phyloP scores from a whole-genome alignment of 2,113 vertebrate species.

The Nycticebus coucang region DNA sequence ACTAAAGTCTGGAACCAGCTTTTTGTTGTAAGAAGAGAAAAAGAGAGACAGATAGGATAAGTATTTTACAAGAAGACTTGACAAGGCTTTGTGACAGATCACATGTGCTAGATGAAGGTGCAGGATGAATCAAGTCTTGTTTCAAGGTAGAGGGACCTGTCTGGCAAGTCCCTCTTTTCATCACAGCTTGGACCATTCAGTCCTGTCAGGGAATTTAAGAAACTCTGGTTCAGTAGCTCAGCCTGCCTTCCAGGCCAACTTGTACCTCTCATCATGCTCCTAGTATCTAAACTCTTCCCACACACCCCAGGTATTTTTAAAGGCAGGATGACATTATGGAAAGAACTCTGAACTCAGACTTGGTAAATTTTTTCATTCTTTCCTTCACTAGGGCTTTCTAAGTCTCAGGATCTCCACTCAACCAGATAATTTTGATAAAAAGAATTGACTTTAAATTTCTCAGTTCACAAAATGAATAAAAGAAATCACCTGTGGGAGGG shows the following conservation, averaged over 20 bases:
- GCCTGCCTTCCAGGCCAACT: not conserved
- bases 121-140: not conserved
- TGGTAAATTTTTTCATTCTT: not conserved
- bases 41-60: not conserved
- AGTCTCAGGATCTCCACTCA: not conserved
- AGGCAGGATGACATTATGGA: not conserved
- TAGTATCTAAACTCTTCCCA: not conserved
- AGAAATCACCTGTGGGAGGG: not conserved
- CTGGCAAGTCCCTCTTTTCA: not conserved
- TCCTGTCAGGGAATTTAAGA: not conserved
- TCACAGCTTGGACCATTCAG: not conserved
- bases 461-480: not conserved
- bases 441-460: slow-evolving; percentile 1
- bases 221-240: not conserved
- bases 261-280: not conserved
- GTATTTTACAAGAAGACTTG: not conserved
- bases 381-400: not conserved
- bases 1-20: not conserved
- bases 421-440: not conserved
- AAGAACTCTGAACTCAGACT: not conserved
- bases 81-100: not conserved
- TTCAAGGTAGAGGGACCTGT: not conserved
- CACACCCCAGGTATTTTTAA: not conserved
- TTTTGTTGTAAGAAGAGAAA: not conserved
- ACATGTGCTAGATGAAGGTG: not conserved